Base-by-base conservation (phyloP, 53 echinoderm and acorn worm genomes). In the Hippasteria phrygiana region DNA sequence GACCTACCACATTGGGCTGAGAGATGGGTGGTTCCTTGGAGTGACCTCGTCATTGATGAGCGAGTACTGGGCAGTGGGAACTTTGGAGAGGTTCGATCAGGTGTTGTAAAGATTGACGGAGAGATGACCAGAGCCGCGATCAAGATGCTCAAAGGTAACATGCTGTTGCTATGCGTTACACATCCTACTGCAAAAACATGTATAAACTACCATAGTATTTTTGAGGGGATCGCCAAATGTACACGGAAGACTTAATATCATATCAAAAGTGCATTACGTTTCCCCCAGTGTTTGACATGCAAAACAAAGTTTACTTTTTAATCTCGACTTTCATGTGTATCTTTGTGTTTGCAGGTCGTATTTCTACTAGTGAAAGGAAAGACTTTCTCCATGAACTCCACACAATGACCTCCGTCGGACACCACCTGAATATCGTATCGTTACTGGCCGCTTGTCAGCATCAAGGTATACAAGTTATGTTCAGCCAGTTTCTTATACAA, bases 51-150 rank as follows among this genome's bases (percentile, higher is more conserved):
- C 65, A 33, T 83, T 16, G 83, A 83, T 43, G 83, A 83, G 27
- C 47, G 17, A 48, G 39, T 88, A 29, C 88, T 88, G 4, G 88
- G 88, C 2, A 77, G 39, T 28, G 88, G 88, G 41, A 78, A 88
- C 67, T 88, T 88, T 27, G 88, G 88, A 16, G 88, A 77, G 37
- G 88, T 88, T 9, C 76, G 77, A 18, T 65, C 66, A 1, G 88
- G 77, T 8, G 48, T 48, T 4, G 88, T 88, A n/a, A 29, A 29
- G 26, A 46, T 42, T 27, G 13, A 43, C 24, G 69, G 54, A 4
- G 24, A 88, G 33, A 33, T 53, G 76, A 67, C 46, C 20, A 78
- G 22, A 59, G 62, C 66, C 17, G 88, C 88, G 20, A 63, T 88
- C 64, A 88, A 88, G 59, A 88, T 77, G 31, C 56, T 88, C 12